These are phyloP conservation scores for Hyperoplus lanceolatus DNA, from an alignment of 2,797 vertebrate genomes.

Conservation along the genomic window DNA sequence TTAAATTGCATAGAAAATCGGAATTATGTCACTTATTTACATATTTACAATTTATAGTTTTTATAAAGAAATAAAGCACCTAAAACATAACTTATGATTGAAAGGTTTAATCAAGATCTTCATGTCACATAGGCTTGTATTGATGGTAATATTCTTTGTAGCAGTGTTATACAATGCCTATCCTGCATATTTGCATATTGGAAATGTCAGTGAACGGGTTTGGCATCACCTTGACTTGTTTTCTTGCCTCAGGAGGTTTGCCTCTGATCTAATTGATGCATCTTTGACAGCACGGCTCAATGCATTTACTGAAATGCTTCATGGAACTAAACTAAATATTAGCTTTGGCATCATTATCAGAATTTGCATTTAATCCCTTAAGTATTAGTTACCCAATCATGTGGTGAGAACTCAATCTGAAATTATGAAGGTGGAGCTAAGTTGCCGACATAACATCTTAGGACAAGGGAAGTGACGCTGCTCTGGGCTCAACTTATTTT, in stretches of 20 bases:
- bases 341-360: too few relatives aligned
- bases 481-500: not conserved
- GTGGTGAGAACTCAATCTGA: not conserved
- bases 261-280: not conserved
- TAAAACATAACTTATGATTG: not conserved
- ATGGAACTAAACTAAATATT: too few relatives aligned
- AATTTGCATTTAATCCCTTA: not conserved
- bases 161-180: not conserved
- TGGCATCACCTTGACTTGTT: not conserved
- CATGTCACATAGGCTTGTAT: too few relatives aligned
- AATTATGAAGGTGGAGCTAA: not conserved
- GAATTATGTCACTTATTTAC: not conserved
- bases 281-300: not conserved
- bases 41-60: not conserved
- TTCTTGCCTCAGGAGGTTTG: not conserved
- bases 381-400: not conserved
- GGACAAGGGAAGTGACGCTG: not conserved
- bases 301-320: constrained; percentile 46
- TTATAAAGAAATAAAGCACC: not conserved
- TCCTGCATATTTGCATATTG: not conserved
- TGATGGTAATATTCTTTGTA: not conserved
- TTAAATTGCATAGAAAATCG: not conserved
- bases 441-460: not conserved
- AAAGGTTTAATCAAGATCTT: too few relatives aligned
- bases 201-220: not conserved